Conservation (phyloP, 2,113 vertebrate genomes). For the Ochotona princeps region DNA sequence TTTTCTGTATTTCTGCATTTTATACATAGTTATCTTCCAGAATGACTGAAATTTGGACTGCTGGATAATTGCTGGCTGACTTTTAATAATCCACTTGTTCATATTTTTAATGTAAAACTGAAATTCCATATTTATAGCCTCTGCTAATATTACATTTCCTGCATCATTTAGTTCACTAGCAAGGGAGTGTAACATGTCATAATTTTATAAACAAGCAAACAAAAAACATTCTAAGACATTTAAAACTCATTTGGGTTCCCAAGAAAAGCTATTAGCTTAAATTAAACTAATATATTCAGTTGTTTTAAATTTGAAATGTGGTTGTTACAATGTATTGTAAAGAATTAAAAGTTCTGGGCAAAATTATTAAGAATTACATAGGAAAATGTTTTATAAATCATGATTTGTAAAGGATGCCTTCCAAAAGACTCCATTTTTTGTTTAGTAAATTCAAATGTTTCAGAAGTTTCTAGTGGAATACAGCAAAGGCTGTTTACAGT, state of each 20-base stretch:
- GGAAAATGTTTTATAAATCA: neutral
- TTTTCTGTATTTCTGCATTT: neutral
- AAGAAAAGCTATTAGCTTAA: neutral
- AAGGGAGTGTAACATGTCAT: neutral
- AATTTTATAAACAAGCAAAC: neutral
- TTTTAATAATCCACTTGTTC: neutral
- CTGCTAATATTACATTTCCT: neutral
- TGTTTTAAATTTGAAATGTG: slow-evolving; percentile 15
- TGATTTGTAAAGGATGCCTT: neutral
- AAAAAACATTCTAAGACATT: slow-evolving; percentile 2
- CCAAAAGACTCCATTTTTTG: neutral
- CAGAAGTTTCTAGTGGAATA: neutral
- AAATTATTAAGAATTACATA: neutral
- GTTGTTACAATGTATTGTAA: neutral
- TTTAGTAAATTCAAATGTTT: neutral
- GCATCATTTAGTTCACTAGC: neutral
- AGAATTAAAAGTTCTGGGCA: neutral
- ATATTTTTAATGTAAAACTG: neutral
- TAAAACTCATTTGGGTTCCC: neutral
- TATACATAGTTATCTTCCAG: neutral
- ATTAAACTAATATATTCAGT: neutral
- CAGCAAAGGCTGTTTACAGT: neutral
- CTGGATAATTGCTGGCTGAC: neutral
- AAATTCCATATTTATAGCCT: neutral
- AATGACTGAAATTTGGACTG: neutral